Conservation (phyloP, 2,113 vertebrate genomes). For the Pelvicachromis taeniatus region DNA sequence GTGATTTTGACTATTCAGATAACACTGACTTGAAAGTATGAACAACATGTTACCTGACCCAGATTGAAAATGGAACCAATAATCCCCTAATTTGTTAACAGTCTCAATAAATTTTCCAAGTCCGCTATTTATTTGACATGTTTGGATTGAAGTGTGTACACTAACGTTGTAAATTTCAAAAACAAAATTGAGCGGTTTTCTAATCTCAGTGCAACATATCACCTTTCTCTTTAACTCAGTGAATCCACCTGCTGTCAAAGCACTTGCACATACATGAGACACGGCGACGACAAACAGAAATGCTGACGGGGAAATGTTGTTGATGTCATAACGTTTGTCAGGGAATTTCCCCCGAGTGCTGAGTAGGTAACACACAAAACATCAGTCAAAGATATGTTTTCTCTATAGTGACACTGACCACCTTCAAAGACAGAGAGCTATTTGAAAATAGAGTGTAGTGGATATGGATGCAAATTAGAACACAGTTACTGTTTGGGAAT, state of each 20-base stretch:
- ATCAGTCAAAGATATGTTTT: not conserved
- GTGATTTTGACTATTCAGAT: not conserved
- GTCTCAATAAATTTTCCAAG: not conserved
- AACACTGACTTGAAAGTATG: not conserved
- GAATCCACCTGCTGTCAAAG: constrained; percentile 11
- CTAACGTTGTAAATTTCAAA: not conserved
- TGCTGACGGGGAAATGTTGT: constrained; percentile 38
- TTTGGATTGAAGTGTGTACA: too few relatives aligned
- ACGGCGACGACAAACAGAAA: constrained; percentile 6
- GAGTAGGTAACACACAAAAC: constrained; percentile 9
- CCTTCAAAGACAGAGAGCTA: not conserved
- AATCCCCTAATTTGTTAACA: accelerated
- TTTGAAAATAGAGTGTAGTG: not conserved
- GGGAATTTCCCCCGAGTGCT: constrained; percentile 49
- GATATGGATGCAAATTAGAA: constrained; percentile 51
- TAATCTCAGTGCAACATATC: not conserved
- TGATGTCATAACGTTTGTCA: constrained; percentile 29
- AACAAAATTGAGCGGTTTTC: not conserved
- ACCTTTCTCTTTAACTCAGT: not conserved
- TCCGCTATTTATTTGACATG: not conserved
- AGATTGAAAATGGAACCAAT: not conserved
- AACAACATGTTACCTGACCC: not conserved
- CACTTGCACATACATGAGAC: not conserved
- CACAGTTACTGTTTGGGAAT: constrained; percentile 23
- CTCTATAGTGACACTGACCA: not conserved